phyloP scores from a whole-genome alignment of 2,888 invertebrate species.

The Nezara viridula region DNA sequence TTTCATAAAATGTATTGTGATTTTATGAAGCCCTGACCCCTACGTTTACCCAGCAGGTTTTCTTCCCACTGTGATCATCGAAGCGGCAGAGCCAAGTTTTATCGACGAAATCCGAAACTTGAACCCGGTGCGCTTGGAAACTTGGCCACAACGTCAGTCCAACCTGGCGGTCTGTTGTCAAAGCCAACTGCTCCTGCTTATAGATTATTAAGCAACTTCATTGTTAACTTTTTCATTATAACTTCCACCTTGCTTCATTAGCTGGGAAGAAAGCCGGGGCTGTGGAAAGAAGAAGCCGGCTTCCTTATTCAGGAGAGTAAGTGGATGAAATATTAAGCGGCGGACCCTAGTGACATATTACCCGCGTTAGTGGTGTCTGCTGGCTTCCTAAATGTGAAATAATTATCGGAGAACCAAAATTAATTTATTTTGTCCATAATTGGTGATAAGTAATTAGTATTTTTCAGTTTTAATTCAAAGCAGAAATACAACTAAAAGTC shows the following conservation, averaged over 20 bases:
- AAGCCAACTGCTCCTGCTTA: background rate
- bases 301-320: background rate
- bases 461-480: too few species aligned
- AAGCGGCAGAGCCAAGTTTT: background rate
- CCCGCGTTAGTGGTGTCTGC: background rate
- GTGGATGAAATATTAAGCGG: background rate
- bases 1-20: background rate
- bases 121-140: background rate
- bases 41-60: background rate
- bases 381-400: background rate
- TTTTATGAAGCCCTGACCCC: background rate
- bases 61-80: background rate
- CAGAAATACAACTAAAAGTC: too few species aligned
- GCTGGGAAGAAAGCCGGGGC: background rate
- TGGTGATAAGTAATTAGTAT: too few species aligned
- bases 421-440: background rate
- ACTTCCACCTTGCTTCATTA: background rate
- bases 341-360: background rate
- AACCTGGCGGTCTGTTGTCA: background rate
- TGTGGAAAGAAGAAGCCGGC: slow-evolving; percentile 3
- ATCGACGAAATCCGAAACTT: background rate
- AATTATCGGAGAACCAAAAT: background rate
- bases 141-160: background rate
- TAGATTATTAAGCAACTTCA: slow-evolving; percentile 18
- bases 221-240: slow-evolving; percentile 44